Evolutionary conservation across 2,888 invertebrate species (phyloP).

Genomic region (Heliconius ethilla): DNA sequence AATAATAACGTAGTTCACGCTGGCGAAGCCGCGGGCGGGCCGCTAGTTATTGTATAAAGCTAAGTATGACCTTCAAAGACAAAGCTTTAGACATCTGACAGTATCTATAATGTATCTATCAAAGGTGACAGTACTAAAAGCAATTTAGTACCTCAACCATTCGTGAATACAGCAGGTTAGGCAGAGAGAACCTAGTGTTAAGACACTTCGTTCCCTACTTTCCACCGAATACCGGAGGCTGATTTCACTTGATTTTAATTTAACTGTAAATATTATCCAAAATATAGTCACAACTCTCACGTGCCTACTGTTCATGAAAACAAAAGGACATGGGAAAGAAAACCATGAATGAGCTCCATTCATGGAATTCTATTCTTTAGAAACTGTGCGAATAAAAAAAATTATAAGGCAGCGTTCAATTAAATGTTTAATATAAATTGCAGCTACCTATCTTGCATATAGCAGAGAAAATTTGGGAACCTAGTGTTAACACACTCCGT

Average conservation of each 20-base stretch:
- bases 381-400: not conserved
- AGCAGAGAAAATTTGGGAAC: not conserved
- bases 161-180: not conserved
- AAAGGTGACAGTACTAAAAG: conserved; percentile 11
- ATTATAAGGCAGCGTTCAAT: not conserved
- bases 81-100: not conserved
- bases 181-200: no score
- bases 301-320: not conserved
- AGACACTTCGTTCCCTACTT: no score
- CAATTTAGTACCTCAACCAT: not conserved
- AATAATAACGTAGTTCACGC: no score
- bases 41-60: not conserved
- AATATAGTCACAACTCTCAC: conserved; percentile 8
- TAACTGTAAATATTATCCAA: not conserved
- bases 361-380: conserved; percentile 5
- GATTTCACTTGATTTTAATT: no score
- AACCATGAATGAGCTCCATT: conserved; percentile 8
- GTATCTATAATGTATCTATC: not conserved
- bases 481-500: not conserved
- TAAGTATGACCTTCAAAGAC: not conserved
- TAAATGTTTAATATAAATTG: not conserved
- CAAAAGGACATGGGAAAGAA: conserved; percentile 21
- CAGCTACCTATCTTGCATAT: not conserved
- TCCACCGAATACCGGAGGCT: no score
- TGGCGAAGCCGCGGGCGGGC: no score